phyloP scores from a whole-genome alignment of 1,140 invertebrate genomes.

The Drosophila kepulauana region DNA sequence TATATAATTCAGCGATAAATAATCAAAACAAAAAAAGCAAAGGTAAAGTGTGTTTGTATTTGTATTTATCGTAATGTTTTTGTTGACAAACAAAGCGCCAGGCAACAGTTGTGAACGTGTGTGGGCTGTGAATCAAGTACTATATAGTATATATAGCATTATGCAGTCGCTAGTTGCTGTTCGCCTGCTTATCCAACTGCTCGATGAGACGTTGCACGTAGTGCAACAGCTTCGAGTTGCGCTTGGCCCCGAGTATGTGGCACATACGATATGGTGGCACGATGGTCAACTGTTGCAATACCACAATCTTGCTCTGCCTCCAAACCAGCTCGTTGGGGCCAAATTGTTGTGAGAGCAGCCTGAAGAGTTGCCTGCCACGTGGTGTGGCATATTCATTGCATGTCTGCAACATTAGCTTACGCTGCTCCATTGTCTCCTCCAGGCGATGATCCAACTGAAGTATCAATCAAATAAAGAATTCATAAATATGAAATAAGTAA shows the following conservation, averaged over 20 bases:
- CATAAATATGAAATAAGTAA: background rate
- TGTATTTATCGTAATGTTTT: constrained; percentile 36
- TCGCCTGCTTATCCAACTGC: constrained; percentile 22
- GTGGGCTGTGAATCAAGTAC: constrained; percentile 15
- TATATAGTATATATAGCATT: background rate
- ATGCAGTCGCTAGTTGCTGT: background rate
- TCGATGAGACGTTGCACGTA: constrained; percentile 40
- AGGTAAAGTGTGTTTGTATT: constrained; percentile 21
- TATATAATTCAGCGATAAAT: constrained; percentile 22
- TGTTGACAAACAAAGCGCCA: constrained; percentile 66
- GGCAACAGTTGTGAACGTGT: constrained; percentile 13
- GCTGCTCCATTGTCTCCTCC: constrained; percentile 16
- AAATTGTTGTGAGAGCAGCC: constrained; percentile 38
- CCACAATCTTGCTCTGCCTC: constrained; percentile 26
- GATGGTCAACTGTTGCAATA: constrained; percentile 45
- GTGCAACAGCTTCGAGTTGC: constrained; percentile 25
- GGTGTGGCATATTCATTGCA: constrained; percentile 26
- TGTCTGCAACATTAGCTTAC: constrained; percentile 5
- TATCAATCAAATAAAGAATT: background rate
- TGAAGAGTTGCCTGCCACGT: constrained; percentile 34
- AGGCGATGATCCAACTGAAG: constrained; percentile 50
- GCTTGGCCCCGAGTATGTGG: constrained; percentile 21
- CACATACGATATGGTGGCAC: constrained; percentile 41
- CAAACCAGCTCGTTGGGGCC: constrained; percentile 22
- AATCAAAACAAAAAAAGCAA: constrained; percentile 45